Base-by-base conservation (phyloP, 1,140 invertebrate species). In the Littorina saxatilis region DNA sequence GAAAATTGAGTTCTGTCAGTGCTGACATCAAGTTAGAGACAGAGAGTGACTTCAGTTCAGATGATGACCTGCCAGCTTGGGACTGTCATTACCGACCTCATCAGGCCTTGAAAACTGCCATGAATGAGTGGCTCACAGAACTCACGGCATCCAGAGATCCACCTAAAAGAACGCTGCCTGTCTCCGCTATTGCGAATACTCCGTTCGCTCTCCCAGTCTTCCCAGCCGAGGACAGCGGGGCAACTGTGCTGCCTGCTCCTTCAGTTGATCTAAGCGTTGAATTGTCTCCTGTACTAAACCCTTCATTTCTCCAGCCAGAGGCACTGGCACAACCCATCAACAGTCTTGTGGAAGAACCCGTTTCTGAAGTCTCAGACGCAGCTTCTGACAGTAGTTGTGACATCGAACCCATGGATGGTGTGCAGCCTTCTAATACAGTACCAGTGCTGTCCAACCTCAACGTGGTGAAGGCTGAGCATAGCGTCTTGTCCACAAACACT, bases 11-110 rank as follows among this genome's bases (percentile, higher is more conserved):
- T 92, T 95, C 96, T 17, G 95, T 98, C 2, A 97, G 96, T 61
- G 96, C 97, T 52, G 97, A 99, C 90, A 98, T 98, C 50, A 97
- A 98, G 93, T 91, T 99, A 82, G 97, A 99, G 93, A 96, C 96
- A 77, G 97, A 98, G 93, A 96, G 95, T 86, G 96, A 97, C 88
- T 96, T 96, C 89, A 95, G 95, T n/a, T 94, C 95, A 43, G 93
- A 95, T 61, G 96, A 95, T 20, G 96, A 97, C 92, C 94, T 96
- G 43, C 96, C 96, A 0, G 93, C 95, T 35, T 82, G 87, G 23
- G 87, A 90, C 77, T 55, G 80, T 9, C 78, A 88, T 35, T 91
- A 90, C 74, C 87, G 89, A 66, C 97, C 97, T 37, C 94, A 96
- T 68, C 94, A 96, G 84, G 98, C 98, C 0, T 92, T 99, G 0